These are phyloP conservation scores for Suillia variegata DNA, from an alignment of 2,888 invertebrate genomes.

Conservation along the genomic window DNA sequence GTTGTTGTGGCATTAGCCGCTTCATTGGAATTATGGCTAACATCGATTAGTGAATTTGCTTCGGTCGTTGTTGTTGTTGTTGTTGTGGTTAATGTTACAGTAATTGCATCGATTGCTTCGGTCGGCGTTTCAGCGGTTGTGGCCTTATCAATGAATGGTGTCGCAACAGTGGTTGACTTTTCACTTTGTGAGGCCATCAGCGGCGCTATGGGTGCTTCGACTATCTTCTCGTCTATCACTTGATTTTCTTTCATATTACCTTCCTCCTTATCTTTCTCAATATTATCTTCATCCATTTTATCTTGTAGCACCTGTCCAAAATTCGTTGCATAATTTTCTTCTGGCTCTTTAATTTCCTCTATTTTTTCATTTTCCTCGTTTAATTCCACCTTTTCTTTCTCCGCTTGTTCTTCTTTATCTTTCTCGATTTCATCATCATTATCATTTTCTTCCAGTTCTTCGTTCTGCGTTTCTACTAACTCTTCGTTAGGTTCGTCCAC, in stretches of 20 bases:
- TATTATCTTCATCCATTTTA: no score
- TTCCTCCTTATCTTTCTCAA: no score
- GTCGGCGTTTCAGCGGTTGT: not conserved
- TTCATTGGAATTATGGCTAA: not conserved
- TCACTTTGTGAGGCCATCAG: no score
- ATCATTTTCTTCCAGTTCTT: slow-evolving; percentile 19
- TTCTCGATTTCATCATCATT: not conserved
- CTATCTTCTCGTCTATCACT: not conserved
- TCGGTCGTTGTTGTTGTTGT: not conserved
- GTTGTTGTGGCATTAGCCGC: not conserved
- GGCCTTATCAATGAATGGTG: not conserved
- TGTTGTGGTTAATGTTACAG: not conserved
- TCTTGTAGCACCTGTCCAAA: no score
- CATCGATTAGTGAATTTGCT: no score
- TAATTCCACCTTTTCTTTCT: not conserved
- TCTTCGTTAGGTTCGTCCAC: slow-evolving; percentile 6
- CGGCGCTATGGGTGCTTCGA: not conserved
- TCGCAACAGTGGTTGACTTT: not conserved
- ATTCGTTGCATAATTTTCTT: not conserved
- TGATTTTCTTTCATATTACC: no score
- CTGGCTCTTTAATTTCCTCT: not conserved
- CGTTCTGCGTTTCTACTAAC: slow-evolving; percentile 10
- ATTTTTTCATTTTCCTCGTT: not conserved
- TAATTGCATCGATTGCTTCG: not conserved
- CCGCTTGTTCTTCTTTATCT: not conserved